Percentiles rank a stretch among this genome's conserved stretches.
Evolutionary conservation across 2,113 vertebrate genomes (phyloP).

Genomic region (Climacteris rufus): DNA sequence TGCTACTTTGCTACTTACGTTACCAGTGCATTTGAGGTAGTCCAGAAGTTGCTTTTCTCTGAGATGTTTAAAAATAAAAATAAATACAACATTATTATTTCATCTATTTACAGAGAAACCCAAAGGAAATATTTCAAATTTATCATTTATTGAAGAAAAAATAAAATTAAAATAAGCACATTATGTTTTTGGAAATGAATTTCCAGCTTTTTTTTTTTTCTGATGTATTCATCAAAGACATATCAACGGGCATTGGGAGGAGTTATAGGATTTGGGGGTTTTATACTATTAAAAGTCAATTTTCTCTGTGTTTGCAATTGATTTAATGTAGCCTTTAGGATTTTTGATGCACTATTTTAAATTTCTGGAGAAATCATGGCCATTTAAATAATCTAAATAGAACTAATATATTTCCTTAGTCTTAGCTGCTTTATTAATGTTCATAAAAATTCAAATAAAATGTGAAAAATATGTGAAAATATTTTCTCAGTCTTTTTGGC

Average conservation of each 20-base stretch:
- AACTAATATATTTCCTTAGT: neutral
- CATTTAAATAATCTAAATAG: constrained; percentile 24
- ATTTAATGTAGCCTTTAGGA: constrained; percentile 40
- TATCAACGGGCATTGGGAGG: constrained; percentile 31
- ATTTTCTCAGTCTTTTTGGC: neutral
- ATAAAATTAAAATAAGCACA: neutral
- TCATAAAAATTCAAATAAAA: neutral
- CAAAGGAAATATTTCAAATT: constrained; percentile 69
- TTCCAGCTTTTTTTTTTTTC: constrained; percentile 53
- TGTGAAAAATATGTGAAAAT: neutral
- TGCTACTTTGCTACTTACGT: constrained; percentile 47
- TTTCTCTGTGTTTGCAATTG: constrained; percentile 20
- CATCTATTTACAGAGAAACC: constrained; percentile 65
- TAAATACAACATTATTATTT: constrained; percentile 62
- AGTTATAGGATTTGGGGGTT: constrained; percentile 11
- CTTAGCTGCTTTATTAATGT: neutral
- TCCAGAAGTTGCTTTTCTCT: constrained; percentile 40
- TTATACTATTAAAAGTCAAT: constrained; percentile 52
- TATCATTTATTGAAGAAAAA: constrained; percentile 56
- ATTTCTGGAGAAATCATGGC: neutral
- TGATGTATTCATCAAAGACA: constrained; percentile 60
- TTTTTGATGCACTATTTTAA: constrained; percentile 14
- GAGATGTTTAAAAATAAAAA: constrained; percentile 45
- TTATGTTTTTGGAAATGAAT: constrained; percentile 61
- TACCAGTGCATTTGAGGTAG: constrained; percentile 58